These are phyloP conservation scores for Cephus rjabovi DNA, from an alignment of 2,888 invertebrate species.

Conservation along the genomic window DNA sequence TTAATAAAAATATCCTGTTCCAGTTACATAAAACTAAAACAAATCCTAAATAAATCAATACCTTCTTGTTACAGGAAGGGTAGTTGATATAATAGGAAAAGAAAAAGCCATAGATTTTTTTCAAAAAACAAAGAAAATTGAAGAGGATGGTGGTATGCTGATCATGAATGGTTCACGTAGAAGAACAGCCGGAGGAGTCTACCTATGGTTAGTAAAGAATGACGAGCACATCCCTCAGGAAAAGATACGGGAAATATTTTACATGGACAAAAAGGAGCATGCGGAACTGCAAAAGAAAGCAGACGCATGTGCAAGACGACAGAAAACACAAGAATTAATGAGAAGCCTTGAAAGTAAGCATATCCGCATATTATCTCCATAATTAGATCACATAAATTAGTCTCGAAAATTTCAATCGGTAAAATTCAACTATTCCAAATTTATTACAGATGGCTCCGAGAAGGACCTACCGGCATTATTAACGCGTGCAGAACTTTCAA, in stretches of 20 bases:
- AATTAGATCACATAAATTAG: not conserved
- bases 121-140: slow-evolving; percentile 83
- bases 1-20: not conserved
- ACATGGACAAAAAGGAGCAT: slow-evolving; percentile 73
- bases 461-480: slow-evolving; percentile 74
- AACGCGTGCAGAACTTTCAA: slow-evolving; percentile 72
- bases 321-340: slow-evolving; percentile 76
- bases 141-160: slow-evolving; percentile 88
- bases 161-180: slow-evolving; percentile 84
- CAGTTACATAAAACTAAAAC: not conserved
- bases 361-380: not conserved
- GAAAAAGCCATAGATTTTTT: slow-evolving; percentile 80
- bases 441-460: slow-evolving; percentile 64
- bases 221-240: slow-evolving; percentile 76
- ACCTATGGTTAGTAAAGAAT: slow-evolving; percentile 82
- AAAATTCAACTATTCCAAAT: not conserved
- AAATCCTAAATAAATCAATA: not conserved
- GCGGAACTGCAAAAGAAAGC: slow-evolving; percentile 71
- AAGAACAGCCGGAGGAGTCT: slow-evolving; percentile 89
- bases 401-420: not conserved
- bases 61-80: slow-evolving; percentile 70
- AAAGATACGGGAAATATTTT: slow-evolving; percentile 77
- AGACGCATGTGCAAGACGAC: slow-evolving; percentile 70
- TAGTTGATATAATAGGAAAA: slow-evolving; percentile 79
- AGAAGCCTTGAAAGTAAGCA: slow-evolving; percentile 57